These are phyloP conservation scores for Anoplius nigerrimus DNA, from an alignment of 2,888 invertebrate genomes.

Conservation along the genomic window DNA sequence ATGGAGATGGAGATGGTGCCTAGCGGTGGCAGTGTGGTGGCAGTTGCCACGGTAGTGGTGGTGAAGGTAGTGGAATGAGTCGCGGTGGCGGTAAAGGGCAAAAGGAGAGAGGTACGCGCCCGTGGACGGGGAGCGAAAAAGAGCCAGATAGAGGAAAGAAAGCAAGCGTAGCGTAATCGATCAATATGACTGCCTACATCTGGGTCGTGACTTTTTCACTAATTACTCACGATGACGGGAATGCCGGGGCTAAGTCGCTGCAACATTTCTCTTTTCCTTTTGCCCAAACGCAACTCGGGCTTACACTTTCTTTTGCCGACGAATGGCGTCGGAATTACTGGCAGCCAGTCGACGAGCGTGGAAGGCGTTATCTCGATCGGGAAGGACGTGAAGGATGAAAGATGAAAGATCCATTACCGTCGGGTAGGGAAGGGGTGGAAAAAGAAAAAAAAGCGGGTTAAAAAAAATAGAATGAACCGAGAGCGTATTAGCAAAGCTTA, in stretches of 20 bases:
- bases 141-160: no score
- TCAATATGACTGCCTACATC: conserved; percentile 51
- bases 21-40: no score
- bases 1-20: not conserved
- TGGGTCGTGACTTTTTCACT: conserved; percentile 59
- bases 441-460: no score
- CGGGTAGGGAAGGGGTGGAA: no score
- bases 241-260: no score
- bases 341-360: not conserved
- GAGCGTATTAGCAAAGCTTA: no score
- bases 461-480: no score
- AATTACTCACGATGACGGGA: conserved; percentile 44
- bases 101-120: not conserved
- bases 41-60: no score
- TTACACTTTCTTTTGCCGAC: no score
- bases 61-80: not conserved
- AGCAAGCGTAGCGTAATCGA: conserved; percentile 40
- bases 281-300: not conserved
- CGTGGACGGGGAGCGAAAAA: not conserved
- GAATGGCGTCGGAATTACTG: not conserved
- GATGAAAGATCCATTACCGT: no score
- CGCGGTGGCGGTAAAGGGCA: not conserved
- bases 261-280: not conserved
- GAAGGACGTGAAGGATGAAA: not conserved
- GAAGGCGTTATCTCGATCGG: not conserved